phyloP scores from a whole-genome alignment of 2,113 vertebrate species.

The Pterocles gutturalis region DNA sequence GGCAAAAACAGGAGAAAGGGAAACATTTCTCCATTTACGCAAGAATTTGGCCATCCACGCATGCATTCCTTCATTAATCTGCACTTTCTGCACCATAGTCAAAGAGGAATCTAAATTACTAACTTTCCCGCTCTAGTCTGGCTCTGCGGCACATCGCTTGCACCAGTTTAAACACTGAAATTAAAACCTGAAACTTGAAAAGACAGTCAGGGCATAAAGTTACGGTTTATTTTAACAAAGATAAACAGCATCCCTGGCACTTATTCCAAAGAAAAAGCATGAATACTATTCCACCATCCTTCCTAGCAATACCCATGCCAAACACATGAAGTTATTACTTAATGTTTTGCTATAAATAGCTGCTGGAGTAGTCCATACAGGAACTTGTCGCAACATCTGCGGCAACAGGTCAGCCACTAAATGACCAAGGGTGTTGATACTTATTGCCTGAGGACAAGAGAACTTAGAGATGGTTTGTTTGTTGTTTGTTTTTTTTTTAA shows the following conservation, averaged over 20 bases:
- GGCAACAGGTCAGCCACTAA: background rate
- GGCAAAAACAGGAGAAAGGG: conserved; percentile 17
- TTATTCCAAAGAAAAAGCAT: background rate
- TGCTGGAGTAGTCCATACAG: background rate
- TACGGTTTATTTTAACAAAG: conserved; percentile 36
- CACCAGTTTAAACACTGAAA: conserved; percentile 10
- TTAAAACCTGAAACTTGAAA: conserved; percentile 4
- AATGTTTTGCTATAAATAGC: background rate
- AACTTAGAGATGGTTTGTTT: background rate
- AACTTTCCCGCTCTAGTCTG: background rate
- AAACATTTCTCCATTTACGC: background rate
- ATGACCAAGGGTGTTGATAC: background rate
- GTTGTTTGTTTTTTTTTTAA: background rate
- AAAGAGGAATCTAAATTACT: conserved; percentile 27
- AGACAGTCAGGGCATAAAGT: background rate
- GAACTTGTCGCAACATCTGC: background rate
- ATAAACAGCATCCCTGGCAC: conserved; percentile 9
- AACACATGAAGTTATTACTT: background rate
- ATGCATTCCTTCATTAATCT: conserved; percentile 11
- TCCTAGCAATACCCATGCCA: background rate
- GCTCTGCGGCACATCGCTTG: background rate
- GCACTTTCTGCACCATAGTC: conserved; percentile 13
- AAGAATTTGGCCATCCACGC: background rate
- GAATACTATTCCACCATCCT: background rate
- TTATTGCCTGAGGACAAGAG: background rate